Conservation (phyloP, 2,113 vertebrate genomes). For the Petrocephalus zakoni region DNA sequence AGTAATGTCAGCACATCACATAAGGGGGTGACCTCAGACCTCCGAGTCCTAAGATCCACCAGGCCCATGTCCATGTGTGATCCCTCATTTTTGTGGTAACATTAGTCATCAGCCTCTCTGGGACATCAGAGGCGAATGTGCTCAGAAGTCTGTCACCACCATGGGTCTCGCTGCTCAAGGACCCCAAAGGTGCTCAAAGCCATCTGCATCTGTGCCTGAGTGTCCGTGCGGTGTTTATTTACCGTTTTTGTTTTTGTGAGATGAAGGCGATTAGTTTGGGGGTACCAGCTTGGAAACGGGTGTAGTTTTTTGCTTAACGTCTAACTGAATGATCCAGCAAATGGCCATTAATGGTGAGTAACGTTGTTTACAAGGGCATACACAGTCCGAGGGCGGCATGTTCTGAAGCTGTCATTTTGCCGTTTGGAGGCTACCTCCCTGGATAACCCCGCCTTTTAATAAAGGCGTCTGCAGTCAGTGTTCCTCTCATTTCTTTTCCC, state of each 20-base stretch:
- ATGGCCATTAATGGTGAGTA: neutral
- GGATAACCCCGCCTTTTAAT: neutral
- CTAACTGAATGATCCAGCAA: neutral
- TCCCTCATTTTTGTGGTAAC: neutral
- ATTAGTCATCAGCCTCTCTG: neutral
- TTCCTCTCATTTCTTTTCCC: neutral
- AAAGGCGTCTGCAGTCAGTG: neutral
- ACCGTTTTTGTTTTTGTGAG: neutral
- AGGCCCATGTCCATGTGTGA: neutral
- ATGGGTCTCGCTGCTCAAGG: neutral
- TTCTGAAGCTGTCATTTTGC: neutral
- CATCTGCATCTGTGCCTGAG: neutral
- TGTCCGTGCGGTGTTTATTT: neutral
- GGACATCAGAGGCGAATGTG: neutral
- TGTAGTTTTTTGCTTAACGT: neutral
- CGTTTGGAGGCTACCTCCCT: neutral
- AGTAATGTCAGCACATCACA: neutral
- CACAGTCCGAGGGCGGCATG: neutral
- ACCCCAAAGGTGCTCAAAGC: neutral
- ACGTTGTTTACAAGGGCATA: neutral
- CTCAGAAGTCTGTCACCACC: neutral
- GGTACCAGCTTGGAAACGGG: neutral
- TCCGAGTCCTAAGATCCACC: neutral
- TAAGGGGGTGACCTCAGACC: neutral
- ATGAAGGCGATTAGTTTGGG: neutral